Evolutionary conservation across 2,888 invertebrate species (phyloP).

Genomic region (Parthenolecanium corni): DNA sequence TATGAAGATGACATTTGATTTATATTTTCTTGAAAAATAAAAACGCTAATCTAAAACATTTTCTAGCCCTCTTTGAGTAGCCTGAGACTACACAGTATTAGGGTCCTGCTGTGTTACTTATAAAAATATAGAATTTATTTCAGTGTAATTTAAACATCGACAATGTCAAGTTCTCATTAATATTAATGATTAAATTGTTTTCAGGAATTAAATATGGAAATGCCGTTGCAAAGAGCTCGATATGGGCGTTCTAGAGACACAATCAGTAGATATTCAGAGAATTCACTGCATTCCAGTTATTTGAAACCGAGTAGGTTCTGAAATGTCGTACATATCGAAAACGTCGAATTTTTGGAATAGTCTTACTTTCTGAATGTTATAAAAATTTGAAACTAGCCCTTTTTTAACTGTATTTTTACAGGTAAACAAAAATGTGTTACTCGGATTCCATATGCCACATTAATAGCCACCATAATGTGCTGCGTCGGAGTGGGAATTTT

Average conservation of each 20-base stretch:
- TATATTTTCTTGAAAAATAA: too few relatives aligned
- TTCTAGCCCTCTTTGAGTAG: too few relatives aligned
- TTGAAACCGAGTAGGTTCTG: slow-evolving; percentile 29
- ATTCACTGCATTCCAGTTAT: slow-evolving; percentile 34
- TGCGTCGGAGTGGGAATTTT: slow-evolving; percentile 86
- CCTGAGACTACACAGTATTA: too few relatives aligned
- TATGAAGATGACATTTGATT: too few relatives aligned
- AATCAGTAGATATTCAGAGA: slow-evolving; percentile 35
- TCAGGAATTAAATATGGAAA: slow-evolving; percentile 23
- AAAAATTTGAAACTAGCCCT: neutral
- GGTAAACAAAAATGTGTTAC: slow-evolving; percentile 45
- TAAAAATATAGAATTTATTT: too few relatives aligned
- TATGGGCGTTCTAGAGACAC: slow-evolving; percentile 34
- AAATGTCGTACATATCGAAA: neutral
- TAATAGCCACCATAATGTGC: slow-evolving; percentile 90
- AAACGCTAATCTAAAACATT: too few relatives aligned
- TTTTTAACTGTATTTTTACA: slow-evolving; percentile 12
- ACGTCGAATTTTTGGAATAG: neutral
- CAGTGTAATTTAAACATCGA: too few relatives aligned
- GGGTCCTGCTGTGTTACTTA: too few relatives aligned
- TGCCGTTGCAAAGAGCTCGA: slow-evolving; percentile 31
- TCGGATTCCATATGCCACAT: slow-evolving; percentile 84
- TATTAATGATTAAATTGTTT: neutral
- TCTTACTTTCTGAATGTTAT: neutral
- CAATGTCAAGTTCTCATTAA: too few relatives aligned